Percentiles rank a stretch among this genome's conserved stretches.
Conservation (phyloP, 2,888 invertebrate species). For the Tetranychus truncatus region DNA sequence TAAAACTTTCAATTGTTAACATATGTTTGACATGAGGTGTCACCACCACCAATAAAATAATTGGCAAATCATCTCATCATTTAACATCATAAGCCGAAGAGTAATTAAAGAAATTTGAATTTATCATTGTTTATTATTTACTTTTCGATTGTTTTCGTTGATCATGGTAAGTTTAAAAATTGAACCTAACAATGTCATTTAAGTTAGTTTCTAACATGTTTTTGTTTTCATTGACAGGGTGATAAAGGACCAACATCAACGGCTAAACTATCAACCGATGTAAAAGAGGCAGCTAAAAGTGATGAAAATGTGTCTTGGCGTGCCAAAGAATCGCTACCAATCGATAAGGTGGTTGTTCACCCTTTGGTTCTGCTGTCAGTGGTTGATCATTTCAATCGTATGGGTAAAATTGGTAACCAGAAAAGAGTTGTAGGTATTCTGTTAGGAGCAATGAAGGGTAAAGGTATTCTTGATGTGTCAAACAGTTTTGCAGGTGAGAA, state of each 20-base stretch:
- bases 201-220: too few species aligned
- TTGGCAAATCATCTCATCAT: too few species aligned
- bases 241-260: not conserved
- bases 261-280: not conserved
- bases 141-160: too few species aligned
- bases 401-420: conserved; percentile 96
- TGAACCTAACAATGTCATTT: too few species aligned
- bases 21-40: too few species aligned
- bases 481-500: conserved; percentile 93
- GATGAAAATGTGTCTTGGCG: not conserved
- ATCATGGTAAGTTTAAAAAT: too few species aligned
- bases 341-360: conserved; percentile 82
- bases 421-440: conserved; percentile 95
- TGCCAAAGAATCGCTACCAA: conserved; percentile 20
- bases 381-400: conserved; percentile 97
- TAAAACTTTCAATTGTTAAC: too few species aligned
- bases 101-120: too few species aligned
- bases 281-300: not conserved
- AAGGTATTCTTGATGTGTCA: conserved; percentile 88
- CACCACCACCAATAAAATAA: too few species aligned
- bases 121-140: too few species aligned
- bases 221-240: not conserved
- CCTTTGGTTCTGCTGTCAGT: conserved; percentile 92
- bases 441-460: conserved; percentile 81
- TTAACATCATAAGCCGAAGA: too few species aligned